A percentile compares a stretch with the other conserved stretches of the same genome.
These are phyloP conservation scores for Onychomys torridus DNA, from an alignment of 2,797 vertebrate species.

Conservation along the genomic window DNA sequence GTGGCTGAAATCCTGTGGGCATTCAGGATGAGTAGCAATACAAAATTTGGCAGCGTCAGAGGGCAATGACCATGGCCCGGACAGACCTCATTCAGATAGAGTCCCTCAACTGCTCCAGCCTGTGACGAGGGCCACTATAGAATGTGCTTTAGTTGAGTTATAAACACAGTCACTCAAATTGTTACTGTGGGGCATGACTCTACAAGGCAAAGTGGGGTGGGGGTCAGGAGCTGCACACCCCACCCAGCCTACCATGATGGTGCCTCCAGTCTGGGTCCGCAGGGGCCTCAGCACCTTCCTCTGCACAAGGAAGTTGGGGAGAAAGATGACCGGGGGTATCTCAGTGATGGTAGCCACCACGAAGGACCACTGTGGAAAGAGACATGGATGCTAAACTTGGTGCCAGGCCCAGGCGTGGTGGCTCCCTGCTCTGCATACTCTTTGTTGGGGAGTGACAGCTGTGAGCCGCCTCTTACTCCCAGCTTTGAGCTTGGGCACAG, in stretches of 20 bases:
- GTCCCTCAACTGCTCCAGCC: background rate
- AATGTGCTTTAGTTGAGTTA: background rate
- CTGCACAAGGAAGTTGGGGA: slow-evolving; percentile 97
- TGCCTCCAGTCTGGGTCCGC: slow-evolving; percentile 96
- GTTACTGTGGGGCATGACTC: background rate
- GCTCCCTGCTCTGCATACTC: background rate
- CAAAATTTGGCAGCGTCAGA: background rate
- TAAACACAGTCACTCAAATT: background rate
- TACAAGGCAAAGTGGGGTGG: background rate
- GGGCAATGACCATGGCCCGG: background rate
- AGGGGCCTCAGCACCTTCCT: slow-evolving; percentile 94
- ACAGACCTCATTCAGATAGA: background rate
- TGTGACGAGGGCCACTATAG: background rate
- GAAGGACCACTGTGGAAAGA: slow-evolving; percentile 93
- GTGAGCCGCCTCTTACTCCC: background rate
- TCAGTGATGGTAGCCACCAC: slow-evolving; percentile 97
- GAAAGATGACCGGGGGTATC: slow-evolving; percentile 95
- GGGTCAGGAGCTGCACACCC: background rate
- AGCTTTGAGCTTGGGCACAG: background rate
- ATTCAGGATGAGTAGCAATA: background rate
- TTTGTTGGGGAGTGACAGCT: background rate
- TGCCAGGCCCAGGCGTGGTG: background rate
- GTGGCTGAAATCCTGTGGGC: background rate
- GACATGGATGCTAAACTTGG: background rate
- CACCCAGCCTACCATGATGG: slow-evolving; percentile 93